Evolutionary conservation across 2,797 vertebrate species (phyloP).

Genomic region (Sebastes cheni): DNA sequence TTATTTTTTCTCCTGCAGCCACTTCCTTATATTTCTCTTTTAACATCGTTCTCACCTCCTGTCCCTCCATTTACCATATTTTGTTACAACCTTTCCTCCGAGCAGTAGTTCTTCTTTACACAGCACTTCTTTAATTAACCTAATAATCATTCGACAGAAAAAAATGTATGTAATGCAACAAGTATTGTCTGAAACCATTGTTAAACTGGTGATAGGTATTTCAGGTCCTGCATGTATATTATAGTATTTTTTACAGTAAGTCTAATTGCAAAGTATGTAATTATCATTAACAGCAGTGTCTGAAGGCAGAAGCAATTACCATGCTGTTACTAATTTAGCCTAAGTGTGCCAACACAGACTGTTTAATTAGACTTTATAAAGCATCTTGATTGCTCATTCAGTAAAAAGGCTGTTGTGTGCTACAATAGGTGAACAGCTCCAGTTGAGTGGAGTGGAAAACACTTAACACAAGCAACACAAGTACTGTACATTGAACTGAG

Average conservation of each 20-base stretch:
- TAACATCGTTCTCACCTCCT: background rate
- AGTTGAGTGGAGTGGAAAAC: background rate
- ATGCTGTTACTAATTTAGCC: background rate
- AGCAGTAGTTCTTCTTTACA: background rate
- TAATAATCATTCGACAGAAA: background rate
- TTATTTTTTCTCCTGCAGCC: background rate
- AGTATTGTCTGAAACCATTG: background rate
- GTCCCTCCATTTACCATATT: background rate
- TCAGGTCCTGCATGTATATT: background rate
- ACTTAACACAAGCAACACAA: too few relatives aligned
- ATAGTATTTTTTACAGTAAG: background rate
- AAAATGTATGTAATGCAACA: background rate
- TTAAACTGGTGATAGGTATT: background rate
- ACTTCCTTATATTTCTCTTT: background rate
- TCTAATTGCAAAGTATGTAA: background rate
- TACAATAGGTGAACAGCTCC: background rate
- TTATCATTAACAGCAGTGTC: background rate
- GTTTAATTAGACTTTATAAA: conserved; percentile 15
- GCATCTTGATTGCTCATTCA: conserved; percentile 3
- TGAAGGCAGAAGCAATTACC: conserved; percentile 3
- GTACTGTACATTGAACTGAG: background rate
- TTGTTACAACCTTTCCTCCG: background rate
- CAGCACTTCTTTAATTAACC: background rate
- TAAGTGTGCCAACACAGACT: background rate
- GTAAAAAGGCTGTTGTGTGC: background rate